Evolutionary conservation across 2,113 vertebrate genomes (phyloP).

Genomic region (Amblyopsis rosae): DNA sequence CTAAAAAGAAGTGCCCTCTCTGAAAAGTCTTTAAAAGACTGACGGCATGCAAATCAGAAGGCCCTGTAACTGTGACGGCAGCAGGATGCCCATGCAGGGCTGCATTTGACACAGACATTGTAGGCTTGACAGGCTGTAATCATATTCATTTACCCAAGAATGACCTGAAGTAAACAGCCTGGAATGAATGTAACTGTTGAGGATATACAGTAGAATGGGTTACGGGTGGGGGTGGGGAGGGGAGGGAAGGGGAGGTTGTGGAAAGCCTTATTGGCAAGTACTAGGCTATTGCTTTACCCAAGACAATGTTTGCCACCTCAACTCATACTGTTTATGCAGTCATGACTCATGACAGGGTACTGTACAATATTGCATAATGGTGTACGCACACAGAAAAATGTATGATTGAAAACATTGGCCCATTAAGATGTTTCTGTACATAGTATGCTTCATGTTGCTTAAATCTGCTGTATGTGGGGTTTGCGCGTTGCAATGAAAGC

Average conservation of each 20-base stretch:
- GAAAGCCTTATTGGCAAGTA: too few species aligned
- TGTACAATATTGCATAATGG: background rate
- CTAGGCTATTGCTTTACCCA: background rate
- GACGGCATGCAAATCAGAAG: constrained; percentile 28
- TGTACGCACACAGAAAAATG: background rate
- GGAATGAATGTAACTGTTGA: background rate
- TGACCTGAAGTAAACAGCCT: background rate
- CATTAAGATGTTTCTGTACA: background rate
- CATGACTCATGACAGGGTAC: too few species aligned
- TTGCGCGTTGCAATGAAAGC: background rate
- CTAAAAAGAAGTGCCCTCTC: background rate
- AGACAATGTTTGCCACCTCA: background rate
- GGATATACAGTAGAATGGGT: too few species aligned
- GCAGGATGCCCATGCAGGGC: constrained; percentile 6
- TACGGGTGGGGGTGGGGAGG: too few species aligned
- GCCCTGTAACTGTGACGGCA: constrained; percentile 1
- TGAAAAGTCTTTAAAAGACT: background rate
- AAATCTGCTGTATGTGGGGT: background rate
- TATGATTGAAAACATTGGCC: background rate
- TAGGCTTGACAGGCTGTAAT: constrained; percentile 48
- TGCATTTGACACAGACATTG: constrained; percentile 20
- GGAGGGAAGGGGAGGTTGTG: too few species aligned
- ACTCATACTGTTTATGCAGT: background rate
- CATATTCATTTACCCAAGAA: constrained; percentile 16
- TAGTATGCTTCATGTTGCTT: background rate